Evolutionary conservation across 2,888 invertebrate species (phyloP).

Genomic region (Lasioglossum marginatum): DNA sequence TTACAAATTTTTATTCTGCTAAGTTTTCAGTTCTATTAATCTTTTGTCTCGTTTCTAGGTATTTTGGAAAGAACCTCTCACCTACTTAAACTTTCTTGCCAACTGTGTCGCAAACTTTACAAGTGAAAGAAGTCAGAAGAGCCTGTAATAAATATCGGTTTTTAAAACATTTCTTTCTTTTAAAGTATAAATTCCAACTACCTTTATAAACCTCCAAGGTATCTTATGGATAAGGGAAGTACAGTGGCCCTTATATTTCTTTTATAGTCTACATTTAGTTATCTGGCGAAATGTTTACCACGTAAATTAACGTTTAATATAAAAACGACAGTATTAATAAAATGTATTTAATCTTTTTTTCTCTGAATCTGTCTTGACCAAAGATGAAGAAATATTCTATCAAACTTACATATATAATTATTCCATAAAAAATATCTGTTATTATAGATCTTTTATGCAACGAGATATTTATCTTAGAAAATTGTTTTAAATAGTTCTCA

Average conservation of each 20-base stretch:
- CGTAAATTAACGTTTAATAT: background rate
- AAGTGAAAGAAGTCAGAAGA: background rate
- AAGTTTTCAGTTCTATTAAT: background rate
- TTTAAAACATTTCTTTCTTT: background rate
- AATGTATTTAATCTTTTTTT: background rate
- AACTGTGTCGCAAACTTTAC: background rate
- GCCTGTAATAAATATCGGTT: conserved; percentile 2
- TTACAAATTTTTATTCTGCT: background rate
- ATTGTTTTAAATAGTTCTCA: background rate
- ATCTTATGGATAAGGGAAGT: background rate
- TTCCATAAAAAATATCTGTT: background rate
- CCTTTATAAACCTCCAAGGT: background rate
- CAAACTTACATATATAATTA: background rate
- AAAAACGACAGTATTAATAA: background rate
- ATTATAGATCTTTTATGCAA: background rate
- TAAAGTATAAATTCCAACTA: background rate
- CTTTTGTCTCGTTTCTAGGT: background rate
- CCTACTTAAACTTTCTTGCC: conserved; percentile 1
- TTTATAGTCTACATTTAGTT: background rate
- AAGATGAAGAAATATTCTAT: background rate
- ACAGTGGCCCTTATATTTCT: background rate
- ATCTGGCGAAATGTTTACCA: background rate
- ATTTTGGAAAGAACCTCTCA: conserved; percentile 3
- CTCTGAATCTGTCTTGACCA: background rate
- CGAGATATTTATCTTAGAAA: background rate